Evolutionary conservation across 2,888 invertebrate genomes (phyloP), one percentile per base, ranked within the genome.

Genomic region (Calameuta pallipes): DNA sequence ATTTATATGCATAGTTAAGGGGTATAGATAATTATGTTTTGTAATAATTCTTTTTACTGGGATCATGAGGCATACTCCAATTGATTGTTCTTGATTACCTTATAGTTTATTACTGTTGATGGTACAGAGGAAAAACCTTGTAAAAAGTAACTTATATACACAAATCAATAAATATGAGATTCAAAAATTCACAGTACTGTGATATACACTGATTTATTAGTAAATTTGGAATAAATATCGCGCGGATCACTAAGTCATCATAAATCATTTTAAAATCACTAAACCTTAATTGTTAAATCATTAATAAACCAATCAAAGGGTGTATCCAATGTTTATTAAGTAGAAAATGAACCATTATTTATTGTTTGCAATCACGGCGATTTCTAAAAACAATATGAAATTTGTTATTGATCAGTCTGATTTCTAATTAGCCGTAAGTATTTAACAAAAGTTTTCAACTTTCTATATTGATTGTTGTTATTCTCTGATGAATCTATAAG

Each of bases 31-130:
- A 31, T 11, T 35, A 41, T 4, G 69, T 56, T 34, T 30, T 37
- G 56, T 35, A 69, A 77, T 41, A 79, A 68, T 69, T 73, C 3
- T 76, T 70, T 73, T 76, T 74, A 74, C 73, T 41, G 80, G 34
- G 74, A 74, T 69, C 70, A 73, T 74, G 37, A 41, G 34, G 71
- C 35, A n/a, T n/a, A 37, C 74, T 80, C 81, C 73, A 82, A 80
- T 78, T 78, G 4, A 71, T 69, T 15, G 23, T 71, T 37, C 30
- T 56, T 33, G 4, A 77, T 69, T 77, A 71, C 74, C 74, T 70
- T 81, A 74, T 76, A 75, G 69, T 74, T 75, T 74, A 74, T 68
- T 73, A 73, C 69, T 37, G 15, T 35, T 77, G 78, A 81, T 74
- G 80, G 6, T 71, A 71, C 31, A 71, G 31, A 31, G 34, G 31